Evolutionary conservation across 2,888 invertebrate genomes (phyloP).

Genomic region (Nomada flava): DNA sequence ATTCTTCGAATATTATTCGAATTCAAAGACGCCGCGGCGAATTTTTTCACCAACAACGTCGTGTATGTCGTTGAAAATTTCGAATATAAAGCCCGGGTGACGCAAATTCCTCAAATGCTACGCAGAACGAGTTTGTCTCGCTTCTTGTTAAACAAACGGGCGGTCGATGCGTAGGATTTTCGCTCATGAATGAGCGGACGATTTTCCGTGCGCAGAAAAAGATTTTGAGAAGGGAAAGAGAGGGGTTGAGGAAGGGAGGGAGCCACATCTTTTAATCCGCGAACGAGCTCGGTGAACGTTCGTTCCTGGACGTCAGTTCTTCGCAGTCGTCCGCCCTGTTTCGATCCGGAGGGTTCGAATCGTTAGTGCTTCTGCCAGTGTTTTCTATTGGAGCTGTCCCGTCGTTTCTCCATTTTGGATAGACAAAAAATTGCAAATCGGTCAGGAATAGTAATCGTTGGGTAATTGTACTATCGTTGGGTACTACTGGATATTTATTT

Average conservation of each 20-base stretch:
- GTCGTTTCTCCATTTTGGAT: not conserved
- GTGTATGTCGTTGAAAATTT: not conserved
- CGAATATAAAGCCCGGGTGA: slow-evolving; percentile 9
- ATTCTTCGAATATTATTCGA: too few species aligned
- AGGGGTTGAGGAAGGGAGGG: slow-evolving; percentile 15
- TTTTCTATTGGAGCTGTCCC: not conserved
- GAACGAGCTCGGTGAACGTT: slow-evolving; percentile 68
- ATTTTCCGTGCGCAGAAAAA: slow-evolving; percentile 65
- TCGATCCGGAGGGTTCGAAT: slow-evolving; percentile 5
- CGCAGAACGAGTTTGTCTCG: slow-evolving; percentile 17
- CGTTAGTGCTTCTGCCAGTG: not conserved
- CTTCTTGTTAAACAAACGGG: slow-evolving; percentile 17
- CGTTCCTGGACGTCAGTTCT: slow-evolving; percentile 58
- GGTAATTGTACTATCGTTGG: not conserved
- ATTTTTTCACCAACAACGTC: not conserved
- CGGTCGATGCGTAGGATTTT: slow-evolving; percentile 27
- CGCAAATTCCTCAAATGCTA: slow-evolving; percentile 31
- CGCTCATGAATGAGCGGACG: slow-evolving; percentile 69
- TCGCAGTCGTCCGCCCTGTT: slow-evolving; percentile 44
- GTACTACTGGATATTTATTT: not conserved
- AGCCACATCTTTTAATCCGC: slow-evolving; percentile 47
- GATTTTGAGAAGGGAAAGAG: slow-evolving; percentile 41
- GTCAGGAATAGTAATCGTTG: not conserved
- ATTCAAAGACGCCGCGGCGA: not conserved
- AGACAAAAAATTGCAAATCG: not conserved